Conservation (phyloP, 2,113 vertebrate genomes). For the Octodon degus region DNA sequence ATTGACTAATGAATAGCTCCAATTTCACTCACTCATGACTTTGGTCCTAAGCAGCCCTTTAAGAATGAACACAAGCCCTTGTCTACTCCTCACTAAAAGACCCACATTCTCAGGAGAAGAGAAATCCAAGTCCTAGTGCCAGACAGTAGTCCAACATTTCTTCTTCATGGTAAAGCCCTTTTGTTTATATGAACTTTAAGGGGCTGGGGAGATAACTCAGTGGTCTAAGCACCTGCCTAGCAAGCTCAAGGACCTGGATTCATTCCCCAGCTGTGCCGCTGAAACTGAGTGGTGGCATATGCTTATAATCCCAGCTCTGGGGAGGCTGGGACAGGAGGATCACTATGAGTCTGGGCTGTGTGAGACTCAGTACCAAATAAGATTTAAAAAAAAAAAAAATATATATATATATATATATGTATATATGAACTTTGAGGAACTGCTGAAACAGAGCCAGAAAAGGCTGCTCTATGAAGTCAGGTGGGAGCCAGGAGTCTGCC, state of each 20-base stretch:
- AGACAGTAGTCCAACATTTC: neutral
- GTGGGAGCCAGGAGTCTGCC: neutral
- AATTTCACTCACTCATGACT: neutral
- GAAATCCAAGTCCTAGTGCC: neutral
- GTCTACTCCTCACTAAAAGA: neutral
- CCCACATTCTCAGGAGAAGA: neutral
- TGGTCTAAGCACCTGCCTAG: too few relatives aligned
- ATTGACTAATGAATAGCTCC: neutral
- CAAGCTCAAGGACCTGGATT: too few relatives aligned
- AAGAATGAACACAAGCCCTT: neutral
- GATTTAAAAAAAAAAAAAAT: neutral
- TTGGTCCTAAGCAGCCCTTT: neutral
- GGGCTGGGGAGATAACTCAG: neutral
- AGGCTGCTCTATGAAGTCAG: neutral
- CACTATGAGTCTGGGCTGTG: too few relatives aligned
- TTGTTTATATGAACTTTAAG: neutral
- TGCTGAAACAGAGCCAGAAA: too few relatives aligned
- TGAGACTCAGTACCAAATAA: too few relatives aligned
- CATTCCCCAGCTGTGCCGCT: too few relatives aligned
- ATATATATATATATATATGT: too few relatives aligned
- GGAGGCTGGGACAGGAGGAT: too few relatives aligned
- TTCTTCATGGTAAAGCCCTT: neutral
- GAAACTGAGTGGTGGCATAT: too few relatives aligned
- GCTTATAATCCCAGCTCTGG: too few relatives aligned
- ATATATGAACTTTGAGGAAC: neutral